These are phyloP conservation scores for Halcyon senegalensis DNA, from an alignment of 2,113 vertebrate species.

Conservation along the genomic window DNA sequence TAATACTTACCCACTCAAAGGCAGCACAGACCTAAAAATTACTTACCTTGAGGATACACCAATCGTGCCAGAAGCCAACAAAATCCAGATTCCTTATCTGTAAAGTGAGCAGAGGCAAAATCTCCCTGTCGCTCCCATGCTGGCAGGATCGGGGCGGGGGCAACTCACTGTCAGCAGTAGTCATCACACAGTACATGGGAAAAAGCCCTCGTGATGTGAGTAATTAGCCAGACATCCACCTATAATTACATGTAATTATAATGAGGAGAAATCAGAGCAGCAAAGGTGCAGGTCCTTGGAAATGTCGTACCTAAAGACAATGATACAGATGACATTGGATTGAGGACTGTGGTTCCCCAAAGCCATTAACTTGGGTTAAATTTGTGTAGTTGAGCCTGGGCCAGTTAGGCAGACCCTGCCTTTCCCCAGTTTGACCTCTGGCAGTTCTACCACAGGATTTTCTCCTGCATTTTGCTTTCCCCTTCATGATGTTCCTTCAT, in stretches of 20 bases:
- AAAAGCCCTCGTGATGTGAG: background rate
- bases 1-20: conserved; percentile 27
- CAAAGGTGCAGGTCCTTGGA: background rate
- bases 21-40: background rate
- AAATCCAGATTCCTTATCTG: background rate
- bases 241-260: background rate
- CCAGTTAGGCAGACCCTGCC: background rate
- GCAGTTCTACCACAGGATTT: background rate
- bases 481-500: background rate
- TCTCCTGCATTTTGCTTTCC: background rate
- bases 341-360: background rate
- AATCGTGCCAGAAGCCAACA: background rate
- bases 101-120: background rate
- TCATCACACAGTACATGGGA: background rate
- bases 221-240: background rate
- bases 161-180: background rate
- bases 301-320: background rate
- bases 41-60: background rate
- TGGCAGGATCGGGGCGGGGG: background rate
- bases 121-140: background rate
- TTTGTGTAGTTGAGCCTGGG: background rate
- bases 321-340: background rate
- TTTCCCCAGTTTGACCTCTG: background rate
- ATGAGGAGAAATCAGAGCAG: background rate
- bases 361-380: background rate